These are phyloP conservation scores for Globodera rostochiensis DNA, from an alignment of 1,140 invertebrate species.

Conservation along the genomic window DNA sequence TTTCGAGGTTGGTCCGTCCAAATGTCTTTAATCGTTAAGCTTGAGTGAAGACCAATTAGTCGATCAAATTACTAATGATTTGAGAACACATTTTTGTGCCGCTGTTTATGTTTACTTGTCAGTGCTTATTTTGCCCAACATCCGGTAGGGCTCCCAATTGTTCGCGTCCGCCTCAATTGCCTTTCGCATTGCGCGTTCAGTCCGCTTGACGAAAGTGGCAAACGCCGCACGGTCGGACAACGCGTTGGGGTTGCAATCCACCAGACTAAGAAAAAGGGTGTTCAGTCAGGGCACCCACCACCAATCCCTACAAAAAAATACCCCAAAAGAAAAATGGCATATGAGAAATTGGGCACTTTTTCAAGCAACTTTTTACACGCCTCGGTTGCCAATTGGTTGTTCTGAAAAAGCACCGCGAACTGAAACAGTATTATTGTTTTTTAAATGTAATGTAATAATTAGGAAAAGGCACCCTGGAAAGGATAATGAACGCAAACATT, in stretches of 20 bases:
- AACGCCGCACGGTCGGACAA: not conserved
- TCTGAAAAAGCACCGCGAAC: constrained; percentile 25
- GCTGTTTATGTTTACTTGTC: constrained; percentile 18
- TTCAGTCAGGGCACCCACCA: not conserved
- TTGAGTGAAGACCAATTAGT: too few relatives aligned
- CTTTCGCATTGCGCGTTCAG: constrained; percentile 33
- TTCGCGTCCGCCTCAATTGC: constrained; percentile 33
- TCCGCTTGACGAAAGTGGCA: not conserved
- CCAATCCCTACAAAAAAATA: constrained; percentile 1
- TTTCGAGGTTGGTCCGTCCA: not conserved
- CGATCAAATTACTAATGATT: too few relatives aligned
- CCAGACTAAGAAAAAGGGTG: not conserved
- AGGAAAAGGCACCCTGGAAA: constrained; percentile 5
- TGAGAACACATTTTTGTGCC: not conserved
- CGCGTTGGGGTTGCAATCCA: constrained; percentile 6
- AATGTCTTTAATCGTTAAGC: too few relatives aligned
- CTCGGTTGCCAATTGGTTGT: constrained; percentile 26
- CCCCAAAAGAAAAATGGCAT: constrained; percentile 32
- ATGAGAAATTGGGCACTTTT: constrained; percentile 30
- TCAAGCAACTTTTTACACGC: constrained; percentile 20
- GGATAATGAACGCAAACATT: constrained; percentile 27
- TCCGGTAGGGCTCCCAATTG: constrained; percentile 42
- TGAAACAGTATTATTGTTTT: not conserved
- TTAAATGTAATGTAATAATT: not conserved
- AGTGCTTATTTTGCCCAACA: constrained; percentile 22